Evolutionary conservation across 35 echinoderm and acorn worm species (phyloP), one percentile per base, ranked within the genome.

Genomic region (Strongylocentrotus purpuratus): DNA sequence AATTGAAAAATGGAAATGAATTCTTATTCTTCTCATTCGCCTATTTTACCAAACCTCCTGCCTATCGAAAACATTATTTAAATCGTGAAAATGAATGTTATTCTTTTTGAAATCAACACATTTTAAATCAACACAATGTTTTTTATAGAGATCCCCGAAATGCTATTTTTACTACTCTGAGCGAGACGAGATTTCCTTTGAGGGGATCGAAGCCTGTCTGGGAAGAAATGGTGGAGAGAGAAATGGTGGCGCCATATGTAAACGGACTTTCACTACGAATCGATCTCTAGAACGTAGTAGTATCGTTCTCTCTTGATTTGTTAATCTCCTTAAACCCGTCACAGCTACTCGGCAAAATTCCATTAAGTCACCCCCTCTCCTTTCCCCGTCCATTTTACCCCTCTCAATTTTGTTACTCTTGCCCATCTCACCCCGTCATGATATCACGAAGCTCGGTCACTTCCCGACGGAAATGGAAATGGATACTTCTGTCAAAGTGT

Each of bases 291-390:
- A 78, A 78, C 65, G 65, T 78, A 7, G 65, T 78, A 7, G 65
- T 78, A 78, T 78, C 65, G 25, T 78, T n/a, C 22, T 78, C 28
- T 78, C 22, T 78, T 28, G 65, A n/a, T 78, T 22, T 78, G 0
- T 78, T 35, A 46, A 89, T 46, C 87, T 31, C 12, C 87, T n/a
- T 89, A 25, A 89, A 89, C 12, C 45, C 33, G 87, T 89, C 87
- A 89, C 87, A 89, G 87, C 12, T 46, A 89, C 87, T 89, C 33
- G n/a, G 45, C 2, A 89, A 46, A 89, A 89, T 89, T 46, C 87
- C 87, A 89, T 89, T 89, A 89, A 89, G 87, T 89, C 87, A 89
- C 45, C 33, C 14, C 87, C 87, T 18, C 12, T 87, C 20, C 3
- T 71, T 78, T 78, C 20, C 65, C 15, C 50, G 50, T 55, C 50